A percentile compares a stretch with the other conserved stretches of the same genome.
Evolutionary conservation across 2,113 vertebrate genomes (phyloP).

Genomic region (Sakesphorus luctuosus): DNA sequence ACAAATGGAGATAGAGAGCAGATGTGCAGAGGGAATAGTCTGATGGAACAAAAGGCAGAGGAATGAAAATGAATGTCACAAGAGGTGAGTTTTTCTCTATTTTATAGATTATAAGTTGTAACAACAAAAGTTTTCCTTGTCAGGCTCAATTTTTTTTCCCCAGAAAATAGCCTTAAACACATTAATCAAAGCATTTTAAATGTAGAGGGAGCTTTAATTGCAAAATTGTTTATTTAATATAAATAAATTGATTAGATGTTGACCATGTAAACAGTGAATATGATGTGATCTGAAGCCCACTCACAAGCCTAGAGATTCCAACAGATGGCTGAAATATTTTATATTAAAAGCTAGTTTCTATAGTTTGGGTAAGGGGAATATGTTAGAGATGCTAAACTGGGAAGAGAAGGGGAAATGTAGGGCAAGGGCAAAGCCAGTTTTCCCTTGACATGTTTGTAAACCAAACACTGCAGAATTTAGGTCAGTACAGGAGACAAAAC

Average conservation of each 20-base stretch:
- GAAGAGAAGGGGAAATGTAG: neutral
- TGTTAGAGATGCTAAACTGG: neutral
- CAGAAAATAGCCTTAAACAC: neutral
- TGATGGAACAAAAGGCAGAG: neutral
- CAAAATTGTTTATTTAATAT: neutral
- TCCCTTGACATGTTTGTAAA: conserved; percentile 42
- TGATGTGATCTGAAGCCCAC: neutral
- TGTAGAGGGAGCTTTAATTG: neutral
- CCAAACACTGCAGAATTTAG: neutral
- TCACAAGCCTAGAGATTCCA: neutral
- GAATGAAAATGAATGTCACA: conserved; percentile 21
- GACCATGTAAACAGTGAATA: neutral
- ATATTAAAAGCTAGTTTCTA: neutral
- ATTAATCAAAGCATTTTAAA: neutral
- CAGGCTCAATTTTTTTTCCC: neutral
- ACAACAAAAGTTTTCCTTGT: neutral
- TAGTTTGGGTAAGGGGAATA: neutral
- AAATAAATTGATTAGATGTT: neutral
- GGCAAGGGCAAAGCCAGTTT: conserved; percentile 7
- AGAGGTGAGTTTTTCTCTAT: neutral
- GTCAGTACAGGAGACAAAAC: neutral
- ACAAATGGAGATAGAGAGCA: conserved; percentile 46
- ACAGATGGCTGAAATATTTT: neutral
- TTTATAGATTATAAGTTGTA: neutral
- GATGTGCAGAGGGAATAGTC: conserved; percentile 13